Conservation (phyloP, 2,113 vertebrate species). For the Ibidorhyncha struthersii region DNA sequence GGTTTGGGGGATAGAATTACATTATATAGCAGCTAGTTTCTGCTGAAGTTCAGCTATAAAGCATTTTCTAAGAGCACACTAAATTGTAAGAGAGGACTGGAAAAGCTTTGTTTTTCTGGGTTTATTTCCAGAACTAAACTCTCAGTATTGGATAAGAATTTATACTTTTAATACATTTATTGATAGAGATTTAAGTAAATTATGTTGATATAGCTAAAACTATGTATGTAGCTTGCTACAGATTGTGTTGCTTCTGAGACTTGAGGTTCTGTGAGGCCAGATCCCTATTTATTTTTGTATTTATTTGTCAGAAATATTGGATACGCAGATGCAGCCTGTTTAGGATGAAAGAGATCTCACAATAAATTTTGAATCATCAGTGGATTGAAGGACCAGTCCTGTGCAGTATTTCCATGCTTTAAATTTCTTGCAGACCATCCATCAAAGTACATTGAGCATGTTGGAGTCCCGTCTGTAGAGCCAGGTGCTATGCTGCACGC, state of each 20-base stretch:
- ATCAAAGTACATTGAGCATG: slow-evolving; percentile 30
- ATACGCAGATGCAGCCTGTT: not conserved
- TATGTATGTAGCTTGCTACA: slow-evolving; percentile 62
- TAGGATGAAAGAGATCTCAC: slow-evolving; percentile 12
- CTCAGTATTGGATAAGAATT: slow-evolving; percentile 64
- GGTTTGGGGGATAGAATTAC: slow-evolving; percentile 41
- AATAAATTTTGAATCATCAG: slow-evolving; percentile 5
- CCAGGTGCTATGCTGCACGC: not conserved
- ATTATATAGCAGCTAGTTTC: slow-evolving; percentile 59
- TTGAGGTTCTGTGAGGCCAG: slow-evolving; percentile 60
- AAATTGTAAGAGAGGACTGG: slow-evolving; percentile 45
- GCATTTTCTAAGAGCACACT: slow-evolving; percentile 59
- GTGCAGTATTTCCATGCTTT: slow-evolving; percentile 51
- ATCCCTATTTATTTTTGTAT: slow-evolving; percentile 78
- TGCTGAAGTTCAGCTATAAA: slow-evolving; percentile 56
- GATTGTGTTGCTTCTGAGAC: slow-evolving; percentile 56
- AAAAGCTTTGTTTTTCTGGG: slow-evolving; percentile 57
- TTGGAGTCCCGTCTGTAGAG: slow-evolving; percentile 27
- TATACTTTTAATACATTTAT: slow-evolving; percentile 71
- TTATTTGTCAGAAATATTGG: slow-evolving; percentile 70
- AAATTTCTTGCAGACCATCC: slow-evolving; percentile 34
- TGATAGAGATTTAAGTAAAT: slow-evolving; percentile 70
- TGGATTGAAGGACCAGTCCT: slow-evolving; percentile 9
- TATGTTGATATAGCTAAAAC: slow-evolving; percentile 63
- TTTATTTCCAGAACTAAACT: slow-evolving; percentile 58